phyloP scores from a whole-genome alignment of 2,113 vertebrate genomes.

The Mola mola region DNA sequence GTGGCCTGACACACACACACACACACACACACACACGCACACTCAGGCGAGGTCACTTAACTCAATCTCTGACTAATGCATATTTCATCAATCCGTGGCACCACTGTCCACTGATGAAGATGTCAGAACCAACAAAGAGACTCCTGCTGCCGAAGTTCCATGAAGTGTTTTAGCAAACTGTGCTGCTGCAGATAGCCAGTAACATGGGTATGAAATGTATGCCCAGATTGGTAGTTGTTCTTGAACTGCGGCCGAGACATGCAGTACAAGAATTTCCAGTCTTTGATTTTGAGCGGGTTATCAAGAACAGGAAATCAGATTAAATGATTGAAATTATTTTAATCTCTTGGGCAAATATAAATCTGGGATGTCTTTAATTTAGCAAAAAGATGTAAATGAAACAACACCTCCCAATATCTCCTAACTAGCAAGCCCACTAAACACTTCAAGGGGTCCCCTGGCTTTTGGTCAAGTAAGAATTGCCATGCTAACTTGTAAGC shows the following conservation, averaged over 20 bases:
- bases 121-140: conserved; percentile 14
- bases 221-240: no score
- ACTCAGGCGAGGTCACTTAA: conserved; percentile 32
- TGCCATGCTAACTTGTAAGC: no score
- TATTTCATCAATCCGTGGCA: conserved; percentile 47
- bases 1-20: conserved; percentile 19
- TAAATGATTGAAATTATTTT: neutral
- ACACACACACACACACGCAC: conserved; percentile 22
- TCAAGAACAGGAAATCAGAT: no score
- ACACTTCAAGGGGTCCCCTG: no score
- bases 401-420: no score
- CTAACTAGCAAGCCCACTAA: no score
- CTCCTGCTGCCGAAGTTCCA: neutral
- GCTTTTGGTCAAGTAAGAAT: no score
- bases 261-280: no score
- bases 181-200: neutral
- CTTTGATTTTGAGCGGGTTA: no score
- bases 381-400: no score
- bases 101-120: conserved; percentile 10
- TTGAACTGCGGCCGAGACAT: no score
- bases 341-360: conserved; percentile 1
- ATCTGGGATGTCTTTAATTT: neutral
- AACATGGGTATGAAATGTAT: neutral
- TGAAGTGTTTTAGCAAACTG: conserved; percentile 1
- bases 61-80: conserved; percentile 49